These are phyloP conservation scores for Saguinus midas DNA, from an alignment of 2,113 vertebrate genomes.

Conservation along the genomic window DNA sequence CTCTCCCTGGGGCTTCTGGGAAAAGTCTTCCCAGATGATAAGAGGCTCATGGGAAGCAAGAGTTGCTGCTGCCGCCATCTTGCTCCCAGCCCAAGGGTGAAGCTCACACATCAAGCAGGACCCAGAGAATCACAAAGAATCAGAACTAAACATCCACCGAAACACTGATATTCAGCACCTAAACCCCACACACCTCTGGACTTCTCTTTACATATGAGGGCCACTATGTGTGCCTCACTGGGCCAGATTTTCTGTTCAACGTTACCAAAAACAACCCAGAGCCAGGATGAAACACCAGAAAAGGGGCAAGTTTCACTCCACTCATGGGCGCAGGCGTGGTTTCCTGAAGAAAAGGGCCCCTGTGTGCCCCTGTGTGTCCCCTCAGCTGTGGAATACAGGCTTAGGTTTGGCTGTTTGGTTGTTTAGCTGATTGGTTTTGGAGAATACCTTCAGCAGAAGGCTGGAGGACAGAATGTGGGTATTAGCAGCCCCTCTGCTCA, in stretches of 20 bases:
- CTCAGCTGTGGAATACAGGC: accelerated
- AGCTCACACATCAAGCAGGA: background rate
- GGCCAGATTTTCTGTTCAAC: background rate
- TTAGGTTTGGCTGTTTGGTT: background rate
- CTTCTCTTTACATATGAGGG: accelerated
- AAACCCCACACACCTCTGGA: background rate
- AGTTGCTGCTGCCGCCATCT: background rate
- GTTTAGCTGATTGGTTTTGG: background rate
- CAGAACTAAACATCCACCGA: background rate
- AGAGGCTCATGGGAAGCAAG: background rate
- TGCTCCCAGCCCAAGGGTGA: background rate
- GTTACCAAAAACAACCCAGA: background rate
- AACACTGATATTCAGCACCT: accelerated
- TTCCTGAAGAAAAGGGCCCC: too few relatives aligned
- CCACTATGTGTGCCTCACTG: too few relatives aligned
- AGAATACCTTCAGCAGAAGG: background rate
- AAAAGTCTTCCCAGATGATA: background rate
- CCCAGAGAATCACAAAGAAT: background rate
- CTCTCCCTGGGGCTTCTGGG: background rate
- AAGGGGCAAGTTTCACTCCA: background rate
- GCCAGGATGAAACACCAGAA: background rate
- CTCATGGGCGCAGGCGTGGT: accelerated
- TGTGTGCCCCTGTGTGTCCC: background rate
- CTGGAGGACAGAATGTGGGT: too few relatives aligned
- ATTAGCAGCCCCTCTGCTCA: background rate